These are phyloP conservation scores for Stomatorhinus walkeri DNA, from an alignment of 2,797 vertebrate genomes.

Conservation along the genomic window DNA sequence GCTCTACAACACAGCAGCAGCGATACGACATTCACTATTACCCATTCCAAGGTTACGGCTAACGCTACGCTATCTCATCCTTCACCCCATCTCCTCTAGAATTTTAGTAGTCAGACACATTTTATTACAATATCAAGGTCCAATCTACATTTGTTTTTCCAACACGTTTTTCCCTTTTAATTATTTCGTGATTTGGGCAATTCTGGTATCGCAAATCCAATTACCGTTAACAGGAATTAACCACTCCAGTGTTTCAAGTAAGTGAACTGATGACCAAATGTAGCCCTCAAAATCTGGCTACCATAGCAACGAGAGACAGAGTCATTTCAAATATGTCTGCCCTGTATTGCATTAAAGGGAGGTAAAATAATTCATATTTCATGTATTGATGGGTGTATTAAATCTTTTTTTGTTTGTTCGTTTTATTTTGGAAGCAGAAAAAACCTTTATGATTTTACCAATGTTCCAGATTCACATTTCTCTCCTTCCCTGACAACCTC, in stretches of 20 bases:
- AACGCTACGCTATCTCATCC: not conserved
- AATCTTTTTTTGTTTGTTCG: not conserved
- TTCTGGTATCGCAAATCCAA: not conserved
- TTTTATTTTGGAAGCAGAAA: conserved; percentile 32
- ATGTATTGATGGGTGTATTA: not conserved
- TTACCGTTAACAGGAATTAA: not conserved
- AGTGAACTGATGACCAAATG: not conserved
- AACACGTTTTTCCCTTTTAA: not conserved
- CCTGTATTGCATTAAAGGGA: not conserved
- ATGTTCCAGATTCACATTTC: conserved; percentile 35
- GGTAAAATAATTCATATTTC: not conserved
- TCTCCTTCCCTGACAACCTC: conserved; percentile 50
- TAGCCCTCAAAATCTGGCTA: not conserved
- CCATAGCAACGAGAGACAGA: not conserved
- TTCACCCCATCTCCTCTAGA: not conserved
- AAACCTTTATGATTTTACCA: conserved; percentile 37
- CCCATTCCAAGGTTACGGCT: not conserved
- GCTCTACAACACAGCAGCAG: conserved; percentile 10
- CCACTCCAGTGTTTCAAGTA: not conserved
- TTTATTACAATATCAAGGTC: not conserved
- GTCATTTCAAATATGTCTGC: not conserved
- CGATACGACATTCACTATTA: conserved; percentile 1
- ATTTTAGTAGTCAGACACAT: conserved; percentile 27
- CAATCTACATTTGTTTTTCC: not conserved
- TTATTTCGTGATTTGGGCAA: not conserved